Conservation (phyloP, 2,113 vertebrate species). For the Perca fluviatilis region DNA sequence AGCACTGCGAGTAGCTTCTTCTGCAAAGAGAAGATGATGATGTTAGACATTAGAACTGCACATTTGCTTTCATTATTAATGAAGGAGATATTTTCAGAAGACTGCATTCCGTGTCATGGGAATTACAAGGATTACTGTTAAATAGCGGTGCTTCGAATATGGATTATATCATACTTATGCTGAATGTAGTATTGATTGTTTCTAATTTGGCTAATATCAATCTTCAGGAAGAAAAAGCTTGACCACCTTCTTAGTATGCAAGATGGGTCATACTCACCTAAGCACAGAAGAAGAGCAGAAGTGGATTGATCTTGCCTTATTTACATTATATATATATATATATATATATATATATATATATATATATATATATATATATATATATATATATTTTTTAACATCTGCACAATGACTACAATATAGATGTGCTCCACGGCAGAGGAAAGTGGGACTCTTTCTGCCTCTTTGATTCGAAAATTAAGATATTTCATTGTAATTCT, state of each 20-base stretch:
- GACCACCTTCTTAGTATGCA: neutral
- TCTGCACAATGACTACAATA: neutral
- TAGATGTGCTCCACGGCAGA: neutral
- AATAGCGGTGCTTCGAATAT: constrained; percentile 6
- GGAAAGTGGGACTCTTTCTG: neutral
- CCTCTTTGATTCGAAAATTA: neutral
- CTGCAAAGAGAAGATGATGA: constrained; percentile 68
- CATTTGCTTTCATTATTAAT: constrained; percentile 59
- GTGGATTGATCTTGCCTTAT: neutral
- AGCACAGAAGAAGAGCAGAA: neutral
- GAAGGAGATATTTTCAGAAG: constrained; percentile 48
- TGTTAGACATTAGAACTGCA: constrained; percentile 34
- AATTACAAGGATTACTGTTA: constrained; percentile 24
- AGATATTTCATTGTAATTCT: neutral
- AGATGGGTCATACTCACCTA: neutral
- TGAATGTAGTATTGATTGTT: neutral
- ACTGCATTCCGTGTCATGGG: constrained; percentile 26
- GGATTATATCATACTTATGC: neutral
- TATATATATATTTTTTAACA: too few relatives aligned
- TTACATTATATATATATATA: too few relatives aligned
- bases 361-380: too few relatives aligned
- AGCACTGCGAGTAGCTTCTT: constrained; percentile 92
- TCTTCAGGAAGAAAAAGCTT: neutral
- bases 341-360: too few relatives aligned
- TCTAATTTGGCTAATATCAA: constrained; percentile 7